Percentiles rank a stretch among this genome's conserved stretches.
Evolutionary conservation across 2,797 vertebrate species (phyloP).

Genomic region (Martes flavigula): DNA sequence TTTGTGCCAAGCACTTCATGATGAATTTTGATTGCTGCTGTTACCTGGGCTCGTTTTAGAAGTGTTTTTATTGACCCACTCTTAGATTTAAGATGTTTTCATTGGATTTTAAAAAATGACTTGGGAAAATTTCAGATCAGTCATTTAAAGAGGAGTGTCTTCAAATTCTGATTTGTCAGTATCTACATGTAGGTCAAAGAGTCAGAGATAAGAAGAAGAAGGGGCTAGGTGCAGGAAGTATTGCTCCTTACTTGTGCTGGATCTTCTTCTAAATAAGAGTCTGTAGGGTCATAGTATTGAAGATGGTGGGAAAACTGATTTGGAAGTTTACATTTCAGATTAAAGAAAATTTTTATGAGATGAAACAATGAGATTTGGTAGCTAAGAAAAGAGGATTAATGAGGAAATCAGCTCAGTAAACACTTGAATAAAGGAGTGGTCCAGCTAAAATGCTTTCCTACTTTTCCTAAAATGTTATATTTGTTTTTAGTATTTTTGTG

Average conservation of each 20-base stretch:
- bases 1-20: slow-evolving; percentile 42
- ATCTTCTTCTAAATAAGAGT: neutral
- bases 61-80: slow-evolving; percentile 61
- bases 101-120: slow-evolving; percentile 35
- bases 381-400: neutral
- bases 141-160: neutral
- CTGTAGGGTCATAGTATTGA: no score
- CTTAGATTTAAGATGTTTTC: slow-evolving; percentile 34
- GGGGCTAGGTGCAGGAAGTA: neutral
- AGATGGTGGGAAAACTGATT: no score
- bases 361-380: neutral
- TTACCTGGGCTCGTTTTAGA: neutral
- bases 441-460: neutral
- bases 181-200: neutral
- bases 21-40: slow-evolving; percentile 58
- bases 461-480: neutral
- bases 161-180: neutral
- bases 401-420: neutral
- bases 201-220: neutral
- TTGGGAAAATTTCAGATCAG: slow-evolving; percentile 10
- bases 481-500: slow-evolving; percentile 20
- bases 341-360: neutral
- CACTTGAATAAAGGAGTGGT: neutral
- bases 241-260: neutral
- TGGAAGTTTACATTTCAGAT: neutral